phyloP scores from a whole-genome alignment of 2,797 vertebrate species.

The Phyllotis vaccarum region DNA sequence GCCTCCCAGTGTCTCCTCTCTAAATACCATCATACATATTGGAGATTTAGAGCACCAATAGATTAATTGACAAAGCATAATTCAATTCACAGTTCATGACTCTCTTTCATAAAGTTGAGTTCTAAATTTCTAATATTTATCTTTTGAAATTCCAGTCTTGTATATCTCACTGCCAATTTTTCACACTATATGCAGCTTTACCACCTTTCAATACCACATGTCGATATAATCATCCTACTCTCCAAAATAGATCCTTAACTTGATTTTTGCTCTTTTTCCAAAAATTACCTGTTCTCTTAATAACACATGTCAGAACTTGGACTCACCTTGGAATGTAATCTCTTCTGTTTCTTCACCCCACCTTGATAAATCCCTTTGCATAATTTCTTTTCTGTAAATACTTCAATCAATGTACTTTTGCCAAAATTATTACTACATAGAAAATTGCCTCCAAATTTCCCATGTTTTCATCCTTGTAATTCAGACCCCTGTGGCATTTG shows the following conservation, averaged over 20 bases:
- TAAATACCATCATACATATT: neutral
- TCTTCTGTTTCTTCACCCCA: neutral
- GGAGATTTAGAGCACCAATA: neutral
- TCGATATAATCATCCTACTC: neutral
- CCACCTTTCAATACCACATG: neutral
- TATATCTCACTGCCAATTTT: neutral
- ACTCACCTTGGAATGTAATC: slow-evolving; percentile 35
- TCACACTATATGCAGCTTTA: neutral
- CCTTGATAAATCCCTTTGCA: slow-evolving; percentile 11
- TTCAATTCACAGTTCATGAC: neutral
- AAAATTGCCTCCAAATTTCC: neutral
- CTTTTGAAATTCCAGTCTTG: neutral
- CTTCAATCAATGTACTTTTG: slow-evolving; percentile 9
- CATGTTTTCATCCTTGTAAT: neutral
- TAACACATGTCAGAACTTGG: slow-evolving; percentile 43
- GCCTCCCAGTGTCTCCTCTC: neutral
- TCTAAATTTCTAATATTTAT: neutral
- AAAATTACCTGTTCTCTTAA: slow-evolving; percentile 20
- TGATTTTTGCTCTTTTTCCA: neutral
- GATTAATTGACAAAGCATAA: neutral
- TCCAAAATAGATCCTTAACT: neutral
- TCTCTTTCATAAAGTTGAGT: neutral
- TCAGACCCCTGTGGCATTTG: neutral
- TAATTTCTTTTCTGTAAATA: neutral
- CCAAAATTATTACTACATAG: slow-evolving; percentile 8